Evolutionary conservation across 1,140 invertebrate species (phyloP).

Genomic region (Ostrea denselamellosa): DNA sequence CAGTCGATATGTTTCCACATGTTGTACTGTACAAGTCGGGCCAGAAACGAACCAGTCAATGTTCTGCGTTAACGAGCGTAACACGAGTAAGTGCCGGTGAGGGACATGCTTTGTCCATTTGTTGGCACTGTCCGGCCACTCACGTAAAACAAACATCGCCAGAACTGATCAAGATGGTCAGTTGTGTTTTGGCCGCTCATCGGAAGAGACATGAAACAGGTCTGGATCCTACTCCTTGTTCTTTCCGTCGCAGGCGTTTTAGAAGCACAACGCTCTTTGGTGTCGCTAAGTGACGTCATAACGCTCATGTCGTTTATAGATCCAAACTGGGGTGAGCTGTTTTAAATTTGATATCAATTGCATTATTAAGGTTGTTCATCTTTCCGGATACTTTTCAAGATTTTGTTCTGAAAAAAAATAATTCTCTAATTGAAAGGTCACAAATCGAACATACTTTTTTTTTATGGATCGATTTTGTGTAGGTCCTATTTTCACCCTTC

Average conservation of each 20-base stretch:
- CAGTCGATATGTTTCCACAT: background rate
- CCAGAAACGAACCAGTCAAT: background rate
- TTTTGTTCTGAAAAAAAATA: no score
- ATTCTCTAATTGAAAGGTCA: no score
- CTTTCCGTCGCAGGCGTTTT: background rate
- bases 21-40: background rate
- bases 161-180: background rate
- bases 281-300: conserved; percentile 10
- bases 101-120: conserved; percentile 29
- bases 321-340: conserved; percentile 21
- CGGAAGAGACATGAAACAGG: background rate
- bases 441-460: no score
- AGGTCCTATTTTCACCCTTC: no score
- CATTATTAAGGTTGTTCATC: background rate
- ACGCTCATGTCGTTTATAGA: conserved; percentile 26
- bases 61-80: background rate
- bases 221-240: background rate
- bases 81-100: background rate
- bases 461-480: no score
- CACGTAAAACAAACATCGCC: background rate
- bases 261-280: conserved; percentile 19
- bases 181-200: conserved; percentile 4
- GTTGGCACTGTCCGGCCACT: conserved; percentile 2
- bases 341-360: background rate
- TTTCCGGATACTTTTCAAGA: no score